Evolutionary conservation across 2,888 invertebrate species (phyloP).

Genomic region (Drosophila trichaetosa): DNA sequence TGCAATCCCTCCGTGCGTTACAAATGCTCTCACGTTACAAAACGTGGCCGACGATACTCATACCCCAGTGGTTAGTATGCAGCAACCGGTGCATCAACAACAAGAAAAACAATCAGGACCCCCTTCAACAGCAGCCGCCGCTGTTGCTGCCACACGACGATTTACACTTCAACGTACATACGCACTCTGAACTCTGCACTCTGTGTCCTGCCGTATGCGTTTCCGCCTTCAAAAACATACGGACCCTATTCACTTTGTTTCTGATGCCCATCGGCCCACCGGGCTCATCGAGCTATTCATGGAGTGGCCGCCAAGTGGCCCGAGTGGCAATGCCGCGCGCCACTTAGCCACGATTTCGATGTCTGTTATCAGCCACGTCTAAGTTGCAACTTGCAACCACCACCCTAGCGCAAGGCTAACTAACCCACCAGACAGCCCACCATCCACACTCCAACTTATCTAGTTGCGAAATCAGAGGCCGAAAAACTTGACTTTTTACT

Average conservation of each 20-base stretch:
- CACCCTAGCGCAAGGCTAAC: conserved; percentile 2
- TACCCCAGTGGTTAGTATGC: conserved; percentile 1
- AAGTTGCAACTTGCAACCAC: conserved; percentile 27
- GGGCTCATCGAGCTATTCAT: conserved; percentile 48
- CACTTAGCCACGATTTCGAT: conserved; percentile 74
- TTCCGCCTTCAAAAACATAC: conserved; percentile 68
- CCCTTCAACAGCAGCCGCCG: conserved; percentile 24
- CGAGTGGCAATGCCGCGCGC: conserved; percentile 42
- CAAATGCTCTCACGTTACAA: conserved; percentile 79
- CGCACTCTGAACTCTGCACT: conserved; percentile 26
- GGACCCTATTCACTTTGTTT: conserved; percentile 44
- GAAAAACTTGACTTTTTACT: conserved; percentile 58
- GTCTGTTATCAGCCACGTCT: conserved; percentile 60
- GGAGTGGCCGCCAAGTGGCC: conserved; percentile 65
- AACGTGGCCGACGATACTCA: conserved; percentile 46
- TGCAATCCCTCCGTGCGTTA: conserved; percentile 58
- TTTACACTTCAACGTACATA: conserved; percentile 71
- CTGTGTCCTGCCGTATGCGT: conserved; percentile 21
- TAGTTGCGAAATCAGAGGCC: conserved; percentile 64
- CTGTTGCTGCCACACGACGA: conserved; percentile 69
- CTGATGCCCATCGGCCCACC: conserved; percentile 18
- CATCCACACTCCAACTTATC: conserved; percentile 44
- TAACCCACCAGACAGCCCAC: conserved; percentile 4
- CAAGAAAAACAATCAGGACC: conserved; percentile 10
- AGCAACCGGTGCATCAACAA: conserved; percentile 25